A percentile compares a stretch with the other conserved stretches of the same genome.
These are phyloP conservation scores for Gavialis gangeticus DNA, from an alignment of 2,113 vertebrate species.

Conservation along the genomic window DNA sequence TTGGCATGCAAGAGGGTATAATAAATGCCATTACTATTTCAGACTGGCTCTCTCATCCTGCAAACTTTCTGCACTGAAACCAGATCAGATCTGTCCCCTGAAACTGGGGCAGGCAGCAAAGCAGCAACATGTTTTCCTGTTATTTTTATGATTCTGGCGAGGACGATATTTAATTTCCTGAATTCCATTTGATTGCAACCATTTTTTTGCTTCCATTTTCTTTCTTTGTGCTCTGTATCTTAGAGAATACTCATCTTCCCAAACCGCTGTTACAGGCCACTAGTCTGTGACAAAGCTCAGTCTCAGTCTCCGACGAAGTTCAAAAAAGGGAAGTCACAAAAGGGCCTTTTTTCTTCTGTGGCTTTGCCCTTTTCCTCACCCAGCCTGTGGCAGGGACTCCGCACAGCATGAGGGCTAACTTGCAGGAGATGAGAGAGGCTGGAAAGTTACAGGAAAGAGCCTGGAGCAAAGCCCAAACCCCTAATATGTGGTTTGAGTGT, in stretches of 20 bases:
- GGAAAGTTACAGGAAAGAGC: not conserved
- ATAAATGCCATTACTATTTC: not conserved
- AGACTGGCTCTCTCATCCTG: not conserved
- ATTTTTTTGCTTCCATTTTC: conserved; percentile 6
- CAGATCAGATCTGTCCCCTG: not conserved
- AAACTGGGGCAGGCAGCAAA: not conserved
- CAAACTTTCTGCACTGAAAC: not conserved
- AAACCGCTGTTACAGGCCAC: conserved; percentile 61
- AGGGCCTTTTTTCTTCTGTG: conserved; percentile 13
- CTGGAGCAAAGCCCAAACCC: not conserved
- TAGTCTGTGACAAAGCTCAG: conserved; percentile 69
- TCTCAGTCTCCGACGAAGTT: conserved; percentile 63
- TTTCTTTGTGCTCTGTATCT: conserved; percentile 58
- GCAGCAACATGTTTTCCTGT: conserved; percentile 12
- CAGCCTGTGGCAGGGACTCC: not conserved
- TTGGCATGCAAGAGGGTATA: not conserved
- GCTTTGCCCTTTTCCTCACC: conserved; percentile 37
- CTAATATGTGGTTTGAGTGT: fast-evolving
- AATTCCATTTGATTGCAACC: fast-evolving
- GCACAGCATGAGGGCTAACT: fast-evolving
- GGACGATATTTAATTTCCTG: conserved; percentile 3
- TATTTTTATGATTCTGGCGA: not conserved
- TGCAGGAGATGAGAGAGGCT: not conserved
- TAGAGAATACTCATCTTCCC: conserved; percentile 51
- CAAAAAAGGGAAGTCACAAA: conserved; percentile 67